A percentile compares a stretch with the other conserved stretches of the same genome.
Conservation (phyloP, 92 coral and sea anemone genomes). For the Zoanthus sansibaricus region DNA sequence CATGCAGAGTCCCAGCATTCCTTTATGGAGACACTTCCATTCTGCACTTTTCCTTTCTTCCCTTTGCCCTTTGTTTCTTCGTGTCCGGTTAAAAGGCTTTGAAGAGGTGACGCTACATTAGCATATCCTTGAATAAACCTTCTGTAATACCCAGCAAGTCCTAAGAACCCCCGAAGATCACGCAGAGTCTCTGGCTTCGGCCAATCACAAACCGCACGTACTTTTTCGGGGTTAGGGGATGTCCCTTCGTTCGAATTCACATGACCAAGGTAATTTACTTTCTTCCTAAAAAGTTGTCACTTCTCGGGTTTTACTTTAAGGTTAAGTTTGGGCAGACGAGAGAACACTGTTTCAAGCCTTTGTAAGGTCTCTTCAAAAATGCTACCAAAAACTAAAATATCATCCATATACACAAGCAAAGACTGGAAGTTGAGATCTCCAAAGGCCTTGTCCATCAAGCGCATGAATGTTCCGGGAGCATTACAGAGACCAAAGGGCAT, state of each 20-base stretch:
- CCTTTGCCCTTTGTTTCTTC: conserved; percentile 32
- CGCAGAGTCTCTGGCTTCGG: conserved; percentile 70
- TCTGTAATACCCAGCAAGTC: conserved; percentile 58
- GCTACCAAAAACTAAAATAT: conserved; percentile 65
- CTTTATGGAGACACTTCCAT: conserved; percentile 22
- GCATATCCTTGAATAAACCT: conserved; percentile 58
- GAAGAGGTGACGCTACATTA: conserved; percentile 61
- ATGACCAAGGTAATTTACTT: conserved; percentile 61
- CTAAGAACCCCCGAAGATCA: conserved; percentile 63
- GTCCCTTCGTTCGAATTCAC: conserved; percentile 50
- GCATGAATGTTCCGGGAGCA: conserved; percentile 70
- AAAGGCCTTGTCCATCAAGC: conserved; percentile 77
- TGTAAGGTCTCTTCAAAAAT: conserved; percentile 65
- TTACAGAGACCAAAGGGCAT: conserved; percentile 68
- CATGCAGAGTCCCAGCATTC: conserved; percentile 65
- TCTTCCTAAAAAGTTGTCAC: conserved; percentile 59
- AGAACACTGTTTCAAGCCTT: conserved; percentile 62
- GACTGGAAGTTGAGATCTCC: conserved; percentile 73
- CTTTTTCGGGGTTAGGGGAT: conserved; percentile 60
- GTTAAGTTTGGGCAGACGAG: conserved; percentile 56
- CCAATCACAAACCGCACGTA: conserved; percentile 65
- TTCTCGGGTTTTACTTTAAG: conserved; percentile 59
- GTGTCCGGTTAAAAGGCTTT: conserved; percentile 57
- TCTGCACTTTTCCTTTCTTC: conserved; percentile 18
- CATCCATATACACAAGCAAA: conserved; percentile 69